Conservation (phyloP, 2,113 vertebrate genomes). For the Dermatemys mawii region DNA sequence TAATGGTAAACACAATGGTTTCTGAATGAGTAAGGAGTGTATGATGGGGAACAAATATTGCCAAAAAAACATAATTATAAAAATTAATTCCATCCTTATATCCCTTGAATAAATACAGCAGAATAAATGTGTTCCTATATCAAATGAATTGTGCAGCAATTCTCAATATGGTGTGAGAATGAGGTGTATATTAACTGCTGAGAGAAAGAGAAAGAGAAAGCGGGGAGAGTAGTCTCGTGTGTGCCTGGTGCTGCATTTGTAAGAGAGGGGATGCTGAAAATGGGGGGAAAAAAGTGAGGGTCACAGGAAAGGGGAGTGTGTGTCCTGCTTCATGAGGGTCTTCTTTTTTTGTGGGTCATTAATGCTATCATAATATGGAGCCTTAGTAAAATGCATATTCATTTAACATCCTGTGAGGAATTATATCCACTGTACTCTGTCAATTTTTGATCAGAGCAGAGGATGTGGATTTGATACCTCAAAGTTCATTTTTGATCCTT, state of each 20-base stretch:
- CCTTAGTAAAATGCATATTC: not conserved
- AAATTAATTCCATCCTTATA: not conserved
- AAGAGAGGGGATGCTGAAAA: not conserved
- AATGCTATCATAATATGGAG: not conserved
- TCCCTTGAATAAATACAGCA: not conserved
- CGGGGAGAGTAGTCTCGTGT: not conserved
- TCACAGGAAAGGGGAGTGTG: not conserved
- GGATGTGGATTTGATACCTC: not conserved
- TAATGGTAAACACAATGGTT: not conserved
- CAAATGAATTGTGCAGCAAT: slow-evolving; percentile 35
- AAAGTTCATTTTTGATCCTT: not conserved
- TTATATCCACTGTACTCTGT: not conserved
- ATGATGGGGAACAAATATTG: not conserved
- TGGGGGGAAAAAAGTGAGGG: not conserved
- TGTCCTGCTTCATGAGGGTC: not conserved
- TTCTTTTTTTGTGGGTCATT: not conserved
- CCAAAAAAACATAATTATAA: not conserved
- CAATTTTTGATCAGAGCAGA: not conserved
- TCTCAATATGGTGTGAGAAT: slow-evolving; percentile 25
- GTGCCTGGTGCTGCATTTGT: not conserved
- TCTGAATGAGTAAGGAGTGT: not conserved
- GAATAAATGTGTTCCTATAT: slow-evolving; percentile 19
- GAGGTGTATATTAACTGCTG: slow-evolving; percentile 3
- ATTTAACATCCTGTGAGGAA: not conserved
- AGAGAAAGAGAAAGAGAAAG: not conserved